phyloP scores from a whole-genome alignment of 2,797 vertebrate genomes.

The Xenentodon cancila region DNA sequence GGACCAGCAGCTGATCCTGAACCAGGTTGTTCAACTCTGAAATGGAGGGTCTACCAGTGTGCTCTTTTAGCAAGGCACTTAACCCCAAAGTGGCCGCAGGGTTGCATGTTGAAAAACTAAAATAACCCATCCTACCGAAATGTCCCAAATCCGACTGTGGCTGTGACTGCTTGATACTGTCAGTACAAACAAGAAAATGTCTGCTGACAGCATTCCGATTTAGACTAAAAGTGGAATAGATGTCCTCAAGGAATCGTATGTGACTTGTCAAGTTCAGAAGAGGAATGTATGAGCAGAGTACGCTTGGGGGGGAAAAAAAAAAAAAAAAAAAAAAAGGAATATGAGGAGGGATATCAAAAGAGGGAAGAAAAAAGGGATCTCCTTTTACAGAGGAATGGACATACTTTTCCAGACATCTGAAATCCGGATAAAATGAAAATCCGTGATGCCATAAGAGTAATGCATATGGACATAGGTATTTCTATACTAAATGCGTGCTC shows the following conservation, averaged over 20 bases:
- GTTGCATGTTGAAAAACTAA: slow-evolving; percentile 61
- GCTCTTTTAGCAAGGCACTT: slow-evolving; percentile 80
- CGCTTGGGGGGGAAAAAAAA: slow-evolving; percentile 1
- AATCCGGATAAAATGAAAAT: slow-evolving; percentile 51
- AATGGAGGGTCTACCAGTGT: slow-evolving; percentile 69
- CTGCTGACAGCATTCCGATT: slow-evolving; percentile 47
- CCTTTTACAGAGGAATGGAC: slow-evolving; percentile 29
- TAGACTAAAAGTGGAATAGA: slow-evolving; percentile 33
- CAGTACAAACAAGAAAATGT: slow-evolving; percentile 38
- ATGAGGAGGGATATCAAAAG: slow-evolving; percentile 33
- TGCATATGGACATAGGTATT: slow-evolving; percentile 35
- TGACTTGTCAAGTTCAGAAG: slow-evolving; percentile 45
- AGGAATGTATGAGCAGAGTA: slow-evolving; percentile 73
- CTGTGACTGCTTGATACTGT: slow-evolving; percentile 49
- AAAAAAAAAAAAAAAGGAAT: slow-evolving; percentile 8
- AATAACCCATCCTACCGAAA: slow-evolving; percentile 48
- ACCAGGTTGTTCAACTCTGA: slow-evolving; percentile 71
- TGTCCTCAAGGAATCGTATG: slow-evolving; percentile 51
- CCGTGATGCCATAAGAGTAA: slow-evolving; percentile 44
- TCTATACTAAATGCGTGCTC: slow-evolving; percentile 50
- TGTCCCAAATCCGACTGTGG: slow-evolving; percentile 60
- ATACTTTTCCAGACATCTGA: slow-evolving; percentile 47
- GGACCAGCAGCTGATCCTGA: slow-evolving; percentile 78
- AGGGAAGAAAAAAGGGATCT: slow-evolving; percentile 11
- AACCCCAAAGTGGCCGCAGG: slow-evolving; percentile 69